Evolutionary conservation across 1,140 invertebrate species (phyloP), one percentile per base, ranked within the genome.

Genomic region (Druon quercuslanigerum): DNA sequence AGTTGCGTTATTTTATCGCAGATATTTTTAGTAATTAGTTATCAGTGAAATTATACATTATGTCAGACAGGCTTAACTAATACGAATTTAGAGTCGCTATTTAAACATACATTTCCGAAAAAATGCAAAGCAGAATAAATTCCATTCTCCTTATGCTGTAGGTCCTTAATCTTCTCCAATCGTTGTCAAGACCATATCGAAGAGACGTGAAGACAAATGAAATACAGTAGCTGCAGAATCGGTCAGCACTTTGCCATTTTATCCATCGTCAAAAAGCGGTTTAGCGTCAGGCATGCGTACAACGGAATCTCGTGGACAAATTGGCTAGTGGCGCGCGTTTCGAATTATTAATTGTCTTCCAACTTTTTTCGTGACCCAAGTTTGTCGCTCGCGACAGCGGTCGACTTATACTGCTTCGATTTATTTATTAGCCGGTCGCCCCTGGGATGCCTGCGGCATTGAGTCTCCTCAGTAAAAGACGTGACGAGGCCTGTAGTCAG

Each of bases 341-440:
- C 80, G 84, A 89, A 90, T 91, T 91, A 91, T 90, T 90, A 91
- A 91, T 91, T 89, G 87, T 87, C 80, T 71, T 57, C 74, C 16
- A 51, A 46, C 81, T 84, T 83, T 82, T 87, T 33, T 77, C 72
- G 60, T 17, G 54, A 77, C 71, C 77, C 71, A 60, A 71, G 81
- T 84, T 84, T 84, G 82, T 82, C 74, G 79, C 74, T 79, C 80
- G 78, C 71, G 79, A 82, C 80, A 79, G 75, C 73, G 50, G 78
- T 73, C 76, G 75, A 79, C 84, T 70, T 82, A 76, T 76, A 80
- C 79, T 75, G 76, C 74, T 71, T 82, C 83, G 83, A 89, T 89
- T 89, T 90, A 89, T 90, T 89, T 90, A 89, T 88, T 85, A 85
- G 77, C 84, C 80, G 72, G 81, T 81, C 82, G 79, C 83, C 79